These are phyloP conservation scores for Zelleria hepariella DNA, from an alignment of 2,888 invertebrate genomes.

Conservation along the genomic window DNA sequence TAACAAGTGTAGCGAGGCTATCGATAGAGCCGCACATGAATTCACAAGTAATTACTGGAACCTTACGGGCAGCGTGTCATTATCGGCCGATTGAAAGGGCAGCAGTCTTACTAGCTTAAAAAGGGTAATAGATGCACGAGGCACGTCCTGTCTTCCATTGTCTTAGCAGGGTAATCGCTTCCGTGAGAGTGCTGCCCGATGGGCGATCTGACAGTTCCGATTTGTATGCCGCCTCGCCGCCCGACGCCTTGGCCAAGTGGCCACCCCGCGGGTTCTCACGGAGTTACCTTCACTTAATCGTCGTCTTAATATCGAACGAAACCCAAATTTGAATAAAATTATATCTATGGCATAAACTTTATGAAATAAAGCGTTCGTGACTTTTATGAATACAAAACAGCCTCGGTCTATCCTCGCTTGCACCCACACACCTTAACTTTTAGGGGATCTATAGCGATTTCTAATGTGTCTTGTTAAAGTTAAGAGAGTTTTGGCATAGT, in stretches of 20 bases:
- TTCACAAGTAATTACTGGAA: background rate
- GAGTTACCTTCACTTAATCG: background rate
- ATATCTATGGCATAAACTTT: background rate
- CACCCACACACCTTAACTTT: no score
- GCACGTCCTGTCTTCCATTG: conserved; percentile 66
- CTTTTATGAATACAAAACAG: background rate
- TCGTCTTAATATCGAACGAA: conserved; percentile 1
- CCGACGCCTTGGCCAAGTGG: conserved; percentile 28
- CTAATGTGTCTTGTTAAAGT: no score
- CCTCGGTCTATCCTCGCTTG: no score
- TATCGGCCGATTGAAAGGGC: conserved; percentile 42
- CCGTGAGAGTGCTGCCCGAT: conserved; percentile 52
- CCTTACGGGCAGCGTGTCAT: conserved; percentile 16
- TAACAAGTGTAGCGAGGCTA: background rate
- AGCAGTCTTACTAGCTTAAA: conserved; percentile 44
- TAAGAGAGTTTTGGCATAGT: no score
- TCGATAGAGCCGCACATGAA: background rate
- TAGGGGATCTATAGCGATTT: no score
- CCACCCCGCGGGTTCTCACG: conserved; percentile 60
- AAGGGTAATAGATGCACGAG: conserved; percentile 68
- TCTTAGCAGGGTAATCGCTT: conserved; percentile 62
- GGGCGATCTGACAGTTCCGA: conserved; percentile 36
- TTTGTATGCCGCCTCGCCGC: conserved; percentile 47
- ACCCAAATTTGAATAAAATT: background rate
- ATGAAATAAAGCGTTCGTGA: no score